Evolutionary conservation across 2,797 vertebrate genomes (phyloP).

Genomic region (Hippopotamyrus pictus): DNA sequence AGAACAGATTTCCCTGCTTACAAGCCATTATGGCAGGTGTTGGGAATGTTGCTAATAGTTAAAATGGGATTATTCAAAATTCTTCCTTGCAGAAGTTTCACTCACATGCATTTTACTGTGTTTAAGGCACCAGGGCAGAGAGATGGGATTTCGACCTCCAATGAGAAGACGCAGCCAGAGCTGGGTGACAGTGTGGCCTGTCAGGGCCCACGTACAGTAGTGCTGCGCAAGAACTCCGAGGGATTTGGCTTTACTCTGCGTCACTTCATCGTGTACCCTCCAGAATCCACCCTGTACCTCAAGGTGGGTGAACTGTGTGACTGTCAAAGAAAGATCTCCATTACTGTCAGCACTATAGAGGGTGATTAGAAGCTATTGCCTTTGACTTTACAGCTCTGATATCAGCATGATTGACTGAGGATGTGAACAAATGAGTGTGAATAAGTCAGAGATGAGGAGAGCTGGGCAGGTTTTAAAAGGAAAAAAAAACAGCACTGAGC

Average conservation of each 20-base stretch:
- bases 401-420: neutral
- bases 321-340: neutral
- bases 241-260: conserved; percentile 92
- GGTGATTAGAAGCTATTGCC: neutral
- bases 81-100: neutral
- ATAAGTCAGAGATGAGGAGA: neutral
- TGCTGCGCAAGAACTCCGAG: conserved; percentile 77
- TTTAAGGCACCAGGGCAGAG: conserved; percentile 59
- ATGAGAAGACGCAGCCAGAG: conserved; percentile 57
- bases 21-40: neutral
- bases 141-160: conserved; percentile 68
- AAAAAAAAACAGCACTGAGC: neutral
- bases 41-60: neutral
- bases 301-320: conserved; percentile 61
- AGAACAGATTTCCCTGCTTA: neutral
- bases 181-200: conserved; percentile 61
- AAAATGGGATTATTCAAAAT: neutral
- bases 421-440: neutral
- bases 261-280: conserved; percentile 94
- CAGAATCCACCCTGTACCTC: conserved; percentile 72
- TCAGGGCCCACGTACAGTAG: conserved; percentile 68
- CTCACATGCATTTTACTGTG: conserved; percentile 9
- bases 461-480: neutral
- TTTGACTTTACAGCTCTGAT: neutral
- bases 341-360: neutral